Conservation (phyloP, 2,888 invertebrate genomes). For the Synanthedon vespiformis region DNA sequence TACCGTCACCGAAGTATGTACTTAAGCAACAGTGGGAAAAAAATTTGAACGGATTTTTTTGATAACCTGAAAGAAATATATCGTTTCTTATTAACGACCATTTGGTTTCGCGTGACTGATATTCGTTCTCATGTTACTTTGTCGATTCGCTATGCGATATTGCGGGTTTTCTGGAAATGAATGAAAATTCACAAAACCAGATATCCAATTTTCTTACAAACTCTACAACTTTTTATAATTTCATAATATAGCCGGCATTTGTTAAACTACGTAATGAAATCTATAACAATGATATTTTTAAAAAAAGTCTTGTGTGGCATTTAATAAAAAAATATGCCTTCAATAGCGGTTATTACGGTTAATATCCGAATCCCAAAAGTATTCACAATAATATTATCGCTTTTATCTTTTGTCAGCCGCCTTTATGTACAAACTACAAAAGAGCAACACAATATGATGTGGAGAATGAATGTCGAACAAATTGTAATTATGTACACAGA, state of each 20-base stretch:
- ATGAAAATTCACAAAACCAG: background rate
- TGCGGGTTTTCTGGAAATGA: background rate
- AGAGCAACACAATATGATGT: constrained; percentile 28
- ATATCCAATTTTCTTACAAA: background rate
- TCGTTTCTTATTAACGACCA: background rate
- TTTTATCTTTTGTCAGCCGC: constrained; percentile 34
- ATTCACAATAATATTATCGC: constrained; percentile 18
- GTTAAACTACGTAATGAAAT: too few species aligned
- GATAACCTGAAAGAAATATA: too few species aligned
- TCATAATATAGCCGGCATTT: too few species aligned
- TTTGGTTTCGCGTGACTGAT: background rate
- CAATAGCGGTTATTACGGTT: background rate
- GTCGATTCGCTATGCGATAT: background rate
- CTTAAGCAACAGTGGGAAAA: too few species aligned
- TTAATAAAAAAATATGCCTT: too few species aligned
- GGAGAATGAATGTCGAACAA: constrained; percentile 40
- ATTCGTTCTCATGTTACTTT: background rate
- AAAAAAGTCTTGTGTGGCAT: too few species aligned
- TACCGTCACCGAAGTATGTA: too few species aligned
- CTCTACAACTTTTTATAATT: too few species aligned
- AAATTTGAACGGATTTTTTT: too few species aligned
- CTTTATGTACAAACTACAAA: constrained; percentile 34
- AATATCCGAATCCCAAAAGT: background rate
- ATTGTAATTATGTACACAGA: constrained; percentile 32
- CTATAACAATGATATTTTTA: too few species aligned